Evolutionary conservation across 2,888 invertebrate species (phyloP).

Genomic region (Teinopalpus imperialis): DNA sequence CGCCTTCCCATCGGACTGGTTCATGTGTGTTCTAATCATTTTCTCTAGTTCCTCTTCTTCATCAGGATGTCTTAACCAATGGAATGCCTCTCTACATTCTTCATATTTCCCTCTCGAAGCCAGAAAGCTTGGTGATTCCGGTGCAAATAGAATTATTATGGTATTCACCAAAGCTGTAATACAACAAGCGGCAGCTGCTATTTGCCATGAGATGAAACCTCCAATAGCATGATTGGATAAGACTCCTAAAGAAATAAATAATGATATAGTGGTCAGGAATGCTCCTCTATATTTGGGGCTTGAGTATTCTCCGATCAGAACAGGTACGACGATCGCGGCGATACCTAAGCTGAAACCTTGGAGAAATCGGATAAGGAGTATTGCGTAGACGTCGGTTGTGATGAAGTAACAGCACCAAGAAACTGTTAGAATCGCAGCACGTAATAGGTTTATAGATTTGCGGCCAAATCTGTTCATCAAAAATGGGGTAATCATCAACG

Average conservation of each 20-base stretch:
- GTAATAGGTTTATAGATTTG: constrained; percentile 65
- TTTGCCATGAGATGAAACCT: constrained; percentile 22
- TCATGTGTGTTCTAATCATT: constrained; percentile 21
- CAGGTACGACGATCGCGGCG: constrained; percentile 48
- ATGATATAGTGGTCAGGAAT: constrained; percentile 19
- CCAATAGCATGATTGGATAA: constrained; percentile 17
- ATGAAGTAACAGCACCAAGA: constrained; percentile 65
- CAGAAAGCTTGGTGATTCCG: constrained; percentile 26
- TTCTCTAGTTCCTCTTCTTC: constrained; percentile 24
- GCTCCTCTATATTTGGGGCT: constrained; percentile 28
- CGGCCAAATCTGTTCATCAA: constrained; percentile 78
- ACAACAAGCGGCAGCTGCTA: constrained; percentile 15
- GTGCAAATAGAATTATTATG: constrained; percentile 19
- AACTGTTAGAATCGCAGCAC: constrained; percentile 62
- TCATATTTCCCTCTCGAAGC: constrained; percentile 20
- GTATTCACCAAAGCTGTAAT: constrained; percentile 10
- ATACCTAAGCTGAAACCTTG: constrained; percentile 73
- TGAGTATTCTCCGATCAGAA: constrained; percentile 26
- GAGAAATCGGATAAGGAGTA: constrained; percentile 47
- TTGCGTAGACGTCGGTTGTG: constrained; percentile 45
- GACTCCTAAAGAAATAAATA: constrained; percentile 19
- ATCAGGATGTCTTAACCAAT: constrained; percentile 24
- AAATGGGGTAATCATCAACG: constrained; percentile 46
- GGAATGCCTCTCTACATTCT: constrained; percentile 23
- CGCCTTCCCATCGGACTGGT: not conserved